Base-by-base conservation (phyloP, 1,140 invertebrate genomes). In the Temnothorax curvispinosus region DNA sequence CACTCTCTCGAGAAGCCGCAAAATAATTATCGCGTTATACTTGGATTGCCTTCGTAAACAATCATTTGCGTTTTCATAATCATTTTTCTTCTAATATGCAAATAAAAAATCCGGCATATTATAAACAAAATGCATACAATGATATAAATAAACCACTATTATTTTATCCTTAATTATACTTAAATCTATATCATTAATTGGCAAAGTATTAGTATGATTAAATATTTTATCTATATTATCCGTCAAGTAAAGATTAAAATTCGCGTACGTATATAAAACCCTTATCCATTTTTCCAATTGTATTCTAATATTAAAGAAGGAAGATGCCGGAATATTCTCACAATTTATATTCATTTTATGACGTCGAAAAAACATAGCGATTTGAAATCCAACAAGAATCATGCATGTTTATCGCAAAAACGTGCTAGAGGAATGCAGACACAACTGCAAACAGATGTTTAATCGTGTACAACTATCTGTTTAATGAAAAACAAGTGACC, bases 1-100 rank as follows among this genome's bases (percentile, higher is more conserved):
- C 27, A 58, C 2, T 38, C 27, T 11, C 47, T 35, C 18, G 11
- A 64, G 15, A 9, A 69, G 5, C 0, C 38, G 13, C 18, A 41
- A 84, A 69, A 88, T 87, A 87, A 87, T 88, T 54, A 64, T 87
- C 18, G 5, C 67, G 35, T 74, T 60, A 50, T 18, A 41, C 38
- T 13, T 71, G 4, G 15, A 67, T 80, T 80, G 35, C 18, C 15
- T 56, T 58, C 50, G 15, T 52, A 80, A 67, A 52, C 32, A n/a
- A 67, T 35, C 60, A 18, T 65, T 54, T 18, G 44, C 5, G 1
- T 32, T 44, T 41, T 27, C 41, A 32, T 72, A 50, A 47, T 15
- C 41, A 44, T 44, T 44, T 44, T 8, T 44, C 9, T 44, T 44
- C 41, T 27, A 27, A 27, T 27, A 27, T 27, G 27, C 27, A 27